Evolutionary conservation across 2,888 invertebrate species (phyloP).

Genomic region (Clivina fossor): DNA sequence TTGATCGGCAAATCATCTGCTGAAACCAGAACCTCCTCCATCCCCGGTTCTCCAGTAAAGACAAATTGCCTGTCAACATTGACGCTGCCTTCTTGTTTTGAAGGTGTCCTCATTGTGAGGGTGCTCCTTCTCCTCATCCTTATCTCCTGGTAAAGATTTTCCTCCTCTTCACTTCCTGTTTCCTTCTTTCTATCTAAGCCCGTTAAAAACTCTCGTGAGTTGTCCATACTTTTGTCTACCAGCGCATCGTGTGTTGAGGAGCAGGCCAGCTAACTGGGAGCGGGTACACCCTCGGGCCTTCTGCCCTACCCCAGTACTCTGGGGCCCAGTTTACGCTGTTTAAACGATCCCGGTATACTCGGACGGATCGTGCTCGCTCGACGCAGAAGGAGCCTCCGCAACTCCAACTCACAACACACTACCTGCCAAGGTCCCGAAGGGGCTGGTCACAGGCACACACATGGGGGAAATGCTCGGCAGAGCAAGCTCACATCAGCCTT

Average conservation of each 20-base stretch:
- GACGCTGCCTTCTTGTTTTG: too few relatives aligned
- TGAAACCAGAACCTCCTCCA: too few relatives aligned
- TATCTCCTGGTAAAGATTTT: too few relatives aligned
- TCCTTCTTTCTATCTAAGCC: too few relatives aligned
- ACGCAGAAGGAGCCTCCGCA: constrained; percentile 12
- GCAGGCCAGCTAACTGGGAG: constrained; percentile 11
- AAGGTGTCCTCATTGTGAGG: too few relatives aligned
- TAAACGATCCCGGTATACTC: constrained; percentile 20
- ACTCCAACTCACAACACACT: constrained; percentile 15
- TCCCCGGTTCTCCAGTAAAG: too few relatives aligned
- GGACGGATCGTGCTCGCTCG: constrained; percentile 23
- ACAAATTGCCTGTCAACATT: too few relatives aligned
- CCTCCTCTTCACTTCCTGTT: too few relatives aligned
- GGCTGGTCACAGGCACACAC: constrained; percentile 24
- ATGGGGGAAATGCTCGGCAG: constrained; percentile 32
- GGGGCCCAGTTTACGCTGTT: constrained; percentile 11
- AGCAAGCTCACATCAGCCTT: constrained; percentile 36
- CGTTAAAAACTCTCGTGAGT: too few relatives aligned
- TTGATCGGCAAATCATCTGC: too few relatives aligned
- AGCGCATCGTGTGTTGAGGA: constrained; percentile 18
- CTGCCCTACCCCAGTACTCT: constrained; percentile 11
- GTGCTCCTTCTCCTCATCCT: too few relatives aligned
- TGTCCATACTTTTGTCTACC: not conserved
- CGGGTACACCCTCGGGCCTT: constrained; percentile 4
- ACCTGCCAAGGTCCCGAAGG: constrained; percentile 27